Conservation (phyloP, 2,113 vertebrate genomes). For the Chaenocephalus aceratus region DNA sequence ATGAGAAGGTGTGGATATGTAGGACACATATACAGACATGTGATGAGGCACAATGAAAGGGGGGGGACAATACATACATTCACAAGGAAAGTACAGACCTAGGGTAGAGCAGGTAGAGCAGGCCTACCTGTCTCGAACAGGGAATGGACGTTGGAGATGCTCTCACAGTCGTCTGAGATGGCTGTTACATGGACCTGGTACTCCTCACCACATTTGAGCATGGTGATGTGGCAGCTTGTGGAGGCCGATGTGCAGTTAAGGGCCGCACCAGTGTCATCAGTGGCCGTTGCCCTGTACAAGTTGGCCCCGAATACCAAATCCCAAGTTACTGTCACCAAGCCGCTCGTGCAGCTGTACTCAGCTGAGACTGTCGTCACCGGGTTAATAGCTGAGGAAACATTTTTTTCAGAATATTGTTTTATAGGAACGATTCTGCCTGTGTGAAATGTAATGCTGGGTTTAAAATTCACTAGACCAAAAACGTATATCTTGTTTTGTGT, state of each 20-base stretch:
- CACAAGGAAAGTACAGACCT: background rate
- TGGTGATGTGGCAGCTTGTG: conserved; percentile 71
- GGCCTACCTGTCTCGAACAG: conserved; percentile 79
- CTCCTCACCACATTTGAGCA: conserved; percentile 72
- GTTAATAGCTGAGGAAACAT: conserved; percentile 62
- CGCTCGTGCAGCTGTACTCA: conserved; percentile 72
- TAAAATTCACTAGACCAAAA: background rate
- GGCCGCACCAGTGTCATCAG: conserved; percentile 40
- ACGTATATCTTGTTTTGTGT: background rate
- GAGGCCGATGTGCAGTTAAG: conserved; percentile 69
- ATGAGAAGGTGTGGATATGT: conserved; percentile 1
- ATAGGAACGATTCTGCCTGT: background rate
- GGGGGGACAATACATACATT: background rate
- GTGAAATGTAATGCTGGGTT: background rate
- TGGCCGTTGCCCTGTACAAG: conserved; percentile 69
- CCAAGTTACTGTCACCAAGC: conserved; percentile 74
- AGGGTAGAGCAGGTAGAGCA: background rate
- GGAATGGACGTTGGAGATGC: conserved; percentile 44
- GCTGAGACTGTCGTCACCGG: conserved; percentile 58
- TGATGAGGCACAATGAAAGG: background rate
- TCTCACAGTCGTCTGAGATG: conserved; percentile 71
- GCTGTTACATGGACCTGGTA: conserved; percentile 70
- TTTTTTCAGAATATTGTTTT: background rate
- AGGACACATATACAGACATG: conserved; percentile 18
- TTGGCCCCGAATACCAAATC: conserved; percentile 66